A percentile compares a stretch with the other conserved stretches of the same genome.
Evolutionary conservation across 2,888 invertebrate genomes (phyloP).

Genomic region (Deilephila elpenor): DNA sequence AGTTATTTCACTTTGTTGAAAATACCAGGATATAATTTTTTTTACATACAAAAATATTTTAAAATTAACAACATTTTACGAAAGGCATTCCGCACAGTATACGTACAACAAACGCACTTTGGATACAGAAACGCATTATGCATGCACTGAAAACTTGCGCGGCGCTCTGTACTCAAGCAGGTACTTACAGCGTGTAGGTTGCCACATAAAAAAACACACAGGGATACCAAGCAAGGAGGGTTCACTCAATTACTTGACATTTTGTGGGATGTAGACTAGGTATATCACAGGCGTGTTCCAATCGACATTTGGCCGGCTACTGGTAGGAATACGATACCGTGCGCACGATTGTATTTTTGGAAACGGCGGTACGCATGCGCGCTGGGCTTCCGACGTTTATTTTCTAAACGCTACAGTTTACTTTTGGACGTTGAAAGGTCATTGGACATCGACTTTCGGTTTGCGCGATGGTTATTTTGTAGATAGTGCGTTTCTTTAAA

Average conservation of each 20-base stretch:
- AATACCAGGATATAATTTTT: no score
- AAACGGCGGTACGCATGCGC: slow-evolving; percentile 63
- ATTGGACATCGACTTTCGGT: slow-evolving; percentile 66
- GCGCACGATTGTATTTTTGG: slow-evolving; percentile 74
- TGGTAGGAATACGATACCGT: slow-evolving; percentile 77
- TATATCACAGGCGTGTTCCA: slow-evolving; percentile 74
- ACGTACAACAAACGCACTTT: neutral
- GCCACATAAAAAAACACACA: slow-evolving; percentile 71
- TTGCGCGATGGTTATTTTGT: slow-evolving; percentile 1
- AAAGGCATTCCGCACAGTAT: neutral
- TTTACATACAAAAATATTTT: no score
- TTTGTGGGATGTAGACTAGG: slow-evolving; percentile 68
- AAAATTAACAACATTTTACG: neutral
- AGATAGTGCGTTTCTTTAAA: neutral
- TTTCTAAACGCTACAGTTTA: slow-evolving; percentile 74
- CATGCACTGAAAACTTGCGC: slow-evolving; percentile 3
- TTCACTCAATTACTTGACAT: slow-evolving; percentile 75
- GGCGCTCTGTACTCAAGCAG: slow-evolving; percentile 18
- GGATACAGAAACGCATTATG: neutral
- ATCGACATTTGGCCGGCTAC: slow-evolving; percentile 62
- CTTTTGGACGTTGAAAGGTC: slow-evolving; percentile 81
- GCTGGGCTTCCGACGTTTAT: slow-evolving; percentile 53
- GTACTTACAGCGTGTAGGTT: slow-evolving; percentile 74
- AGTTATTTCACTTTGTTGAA: neutral
- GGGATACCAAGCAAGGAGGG: slow-evolving; percentile 38